These are phyloP conservation scores for Drosophila virilis DNA, from an alignment of 1,140 invertebrate genomes.

Conservation along the genomic window DNA sequence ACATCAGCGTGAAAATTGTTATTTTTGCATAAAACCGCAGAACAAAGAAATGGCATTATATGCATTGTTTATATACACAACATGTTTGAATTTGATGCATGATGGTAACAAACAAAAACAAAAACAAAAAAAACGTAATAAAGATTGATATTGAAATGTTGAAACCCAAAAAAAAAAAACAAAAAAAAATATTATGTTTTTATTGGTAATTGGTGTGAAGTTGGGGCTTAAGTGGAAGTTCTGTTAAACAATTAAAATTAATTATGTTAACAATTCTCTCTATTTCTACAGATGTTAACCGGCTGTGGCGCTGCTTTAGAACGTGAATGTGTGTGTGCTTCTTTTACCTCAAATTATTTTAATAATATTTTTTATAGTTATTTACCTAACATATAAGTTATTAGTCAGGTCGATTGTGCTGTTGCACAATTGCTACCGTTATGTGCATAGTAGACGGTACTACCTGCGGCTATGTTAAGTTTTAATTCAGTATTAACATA, in stretches of 20 bases:
- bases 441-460: constrained; percentile 83
- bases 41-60: constrained; percentile 69
- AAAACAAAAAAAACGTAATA: constrained; percentile 65
- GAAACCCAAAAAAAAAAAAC: constrained; percentile 78
- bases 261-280: constrained; percentile 27
- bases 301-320: neutral
- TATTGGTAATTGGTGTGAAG: constrained; percentile 6
- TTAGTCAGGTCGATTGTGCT: constrained; percentile 80
- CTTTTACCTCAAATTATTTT: neutral
- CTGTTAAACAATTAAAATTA: neutral
- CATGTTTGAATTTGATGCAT: constrained; percentile 69
- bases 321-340: neutral
- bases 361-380: constrained; percentile 3
- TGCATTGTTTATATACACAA: constrained; percentile 80
- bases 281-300: constrained; percentile 47
- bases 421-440: constrained; percentile 80
- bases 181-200: constrained; percentile 39
- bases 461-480: constrained; percentile 77
- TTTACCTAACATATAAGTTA: neutral
- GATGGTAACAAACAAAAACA: constrained; percentile 65
- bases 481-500: constrained; percentile 8
- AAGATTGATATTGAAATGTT: constrained; percentile 83
- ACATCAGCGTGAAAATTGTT: constrained; percentile 62
- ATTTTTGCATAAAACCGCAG: constrained; percentile 73
- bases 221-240: neutral